Conservation (phyloP, 1,140 invertebrate species). For the Glomeris maerens region DNA sequence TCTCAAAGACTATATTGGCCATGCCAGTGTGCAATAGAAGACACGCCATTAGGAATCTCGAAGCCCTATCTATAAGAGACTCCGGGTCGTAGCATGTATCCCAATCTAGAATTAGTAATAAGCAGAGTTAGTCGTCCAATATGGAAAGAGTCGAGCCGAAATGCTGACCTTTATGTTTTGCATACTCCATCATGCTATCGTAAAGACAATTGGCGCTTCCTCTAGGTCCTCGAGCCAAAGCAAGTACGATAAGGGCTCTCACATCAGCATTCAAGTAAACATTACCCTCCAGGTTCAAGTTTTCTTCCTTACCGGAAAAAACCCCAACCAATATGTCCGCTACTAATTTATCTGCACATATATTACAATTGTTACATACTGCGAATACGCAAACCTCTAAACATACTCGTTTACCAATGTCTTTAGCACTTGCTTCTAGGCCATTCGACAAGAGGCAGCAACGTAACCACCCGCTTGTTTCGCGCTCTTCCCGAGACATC, state of each 20-base stretch:
- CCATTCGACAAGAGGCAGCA: slow-evolving; percentile 41
- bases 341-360: slow-evolving; percentile 9
- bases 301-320: slow-evolving; percentile 12
- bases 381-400: slow-evolving; percentile 5
- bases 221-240: slow-evolving; percentile 13
- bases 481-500: slow-evolving; percentile 33
- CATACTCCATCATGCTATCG: slow-evolving; percentile 25
- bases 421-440: slow-evolving; percentile 25
- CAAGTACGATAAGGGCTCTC: slow-evolving; percentile 22
- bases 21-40: slow-evolving; percentile 39
- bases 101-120: slow-evolving; percentile 30
- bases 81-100: slow-evolving; percentile 36
- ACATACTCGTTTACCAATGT: slow-evolving; percentile 18
- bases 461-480: slow-evolving; percentile 37
- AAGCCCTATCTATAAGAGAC: slow-evolving; percentile 34
- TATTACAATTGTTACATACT: too few relatives aligned
- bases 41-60: slow-evolving; percentile 37
- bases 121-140: too few relatives aligned
- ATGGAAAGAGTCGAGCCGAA: too few relatives aligned
- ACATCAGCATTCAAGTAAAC: slow-evolving; percentile 20
- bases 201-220: slow-evolving; percentile 19
- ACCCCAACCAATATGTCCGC: slow-evolving; percentile 9
- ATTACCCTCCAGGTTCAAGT: slow-evolving; percentile 14
- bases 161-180: slow-evolving; percentile 27
- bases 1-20: slow-evolving; percentile 4